These are phyloP conservation scores for Sebastes aleutianus DNA, from an alignment of 2,797 vertebrate species.

Conservation along the genomic window DNA sequence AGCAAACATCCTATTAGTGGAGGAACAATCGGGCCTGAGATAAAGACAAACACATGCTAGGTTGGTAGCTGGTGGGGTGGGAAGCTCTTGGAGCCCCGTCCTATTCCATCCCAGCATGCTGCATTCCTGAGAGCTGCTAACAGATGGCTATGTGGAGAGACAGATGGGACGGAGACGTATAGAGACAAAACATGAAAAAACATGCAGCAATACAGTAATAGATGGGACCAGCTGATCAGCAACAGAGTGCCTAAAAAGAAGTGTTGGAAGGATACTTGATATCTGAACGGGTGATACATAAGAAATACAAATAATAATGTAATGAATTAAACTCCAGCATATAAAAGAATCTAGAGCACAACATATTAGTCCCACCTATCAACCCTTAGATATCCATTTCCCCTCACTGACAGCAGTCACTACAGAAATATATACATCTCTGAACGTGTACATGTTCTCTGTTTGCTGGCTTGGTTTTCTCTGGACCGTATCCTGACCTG, in stretches of 20 bases:
- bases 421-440: background rate
- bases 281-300: background rate
- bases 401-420: background rate
- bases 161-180: constrained; percentile 70
- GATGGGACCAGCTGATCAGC: constrained; percentile 4
- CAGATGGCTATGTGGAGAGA: constrained; percentile 74
- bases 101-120: constrained; percentile 67
- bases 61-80: constrained; percentile 47
- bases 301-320: background rate
- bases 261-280: background rate
- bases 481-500: constrained; percentile 83
- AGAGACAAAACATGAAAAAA: constrained; percentile 33
- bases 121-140: constrained; percentile 67
- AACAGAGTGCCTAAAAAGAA: background rate
- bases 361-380: background rate
- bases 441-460: background rate
- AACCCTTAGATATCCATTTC: background rate
- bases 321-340: background rate
- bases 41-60: constrained; percentile 30
- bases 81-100: constrained; percentile 58
- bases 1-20: background rate
- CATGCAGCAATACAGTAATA: background rate
- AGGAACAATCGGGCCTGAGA: background rate
- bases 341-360: background rate
- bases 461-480: background rate